Evolutionary conservation across 1,140 invertebrate genomes (phyloP).

Genomic region (Micrasema longulum): DNA sequence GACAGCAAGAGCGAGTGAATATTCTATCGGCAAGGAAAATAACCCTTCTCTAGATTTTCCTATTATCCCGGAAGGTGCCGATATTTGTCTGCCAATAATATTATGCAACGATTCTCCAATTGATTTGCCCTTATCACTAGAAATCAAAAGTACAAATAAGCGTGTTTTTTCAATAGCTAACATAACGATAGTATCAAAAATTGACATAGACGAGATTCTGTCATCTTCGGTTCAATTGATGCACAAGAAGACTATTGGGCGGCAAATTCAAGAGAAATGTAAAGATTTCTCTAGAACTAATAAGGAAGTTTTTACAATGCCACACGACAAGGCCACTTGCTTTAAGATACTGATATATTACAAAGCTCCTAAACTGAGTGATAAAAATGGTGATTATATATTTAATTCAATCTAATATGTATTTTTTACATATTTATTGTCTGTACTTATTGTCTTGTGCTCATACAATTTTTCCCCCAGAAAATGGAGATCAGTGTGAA

Average conservation of each 20-base stretch:
- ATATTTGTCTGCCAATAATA: constrained; percentile 40
- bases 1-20: constrained; percentile 2
- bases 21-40: constrained; percentile 17
- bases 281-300: neutral
- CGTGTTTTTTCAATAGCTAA: constrained; percentile 39
- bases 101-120: constrained; percentile 43
- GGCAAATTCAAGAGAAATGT: constrained; percentile 4
- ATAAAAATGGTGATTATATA: constrained; percentile 32
- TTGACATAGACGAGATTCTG: constrained; percentile 23
- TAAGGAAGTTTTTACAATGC: constrained; percentile 33
- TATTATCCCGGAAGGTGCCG: constrained; percentile 38
- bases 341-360: constrained; percentile 46
- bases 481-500: constrained; percentile 7
- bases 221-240: constrained; percentile 26
- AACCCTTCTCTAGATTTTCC: constrained; percentile 40
- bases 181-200: constrained; percentile 27
- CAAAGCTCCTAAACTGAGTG: constrained; percentile 33
- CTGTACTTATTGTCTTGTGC: too few species aligned
- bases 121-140: constrained; percentile 42
- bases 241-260: constrained; percentile 13
- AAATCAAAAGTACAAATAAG: constrained; percentile 23
- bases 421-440: too few species aligned
- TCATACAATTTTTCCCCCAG: constrained; percentile 2
- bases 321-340: constrained; percentile 26
- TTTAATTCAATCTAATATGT: too few species aligned